These are phyloP conservation scores for Luidia sarsii DNA, from an alignment of 53 echinoderm and acorn worm species.

Conservation along the genomic window DNA sequence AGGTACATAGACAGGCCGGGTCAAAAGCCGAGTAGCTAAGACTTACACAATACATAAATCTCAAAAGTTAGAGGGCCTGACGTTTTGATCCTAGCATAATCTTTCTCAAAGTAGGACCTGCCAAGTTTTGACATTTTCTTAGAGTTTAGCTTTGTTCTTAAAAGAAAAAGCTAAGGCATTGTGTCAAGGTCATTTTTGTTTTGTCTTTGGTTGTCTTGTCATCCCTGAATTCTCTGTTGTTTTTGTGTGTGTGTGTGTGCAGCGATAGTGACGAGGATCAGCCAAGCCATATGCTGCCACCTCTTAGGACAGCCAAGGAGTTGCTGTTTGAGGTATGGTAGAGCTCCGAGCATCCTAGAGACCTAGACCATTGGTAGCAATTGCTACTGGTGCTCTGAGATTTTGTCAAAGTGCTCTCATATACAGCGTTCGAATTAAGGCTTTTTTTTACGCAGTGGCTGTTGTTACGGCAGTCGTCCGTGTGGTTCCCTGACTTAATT, in stretches of 20 bases:
- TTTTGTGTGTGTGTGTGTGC: not conserved
- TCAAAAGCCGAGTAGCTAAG: not conserved
- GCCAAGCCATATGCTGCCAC: not conserved
- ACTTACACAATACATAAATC: not conserved
- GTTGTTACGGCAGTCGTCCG: not conserved
- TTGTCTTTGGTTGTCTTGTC: no score
- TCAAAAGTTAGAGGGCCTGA: not conserved
- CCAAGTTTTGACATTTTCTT: no score
- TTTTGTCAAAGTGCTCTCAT: not conserved
- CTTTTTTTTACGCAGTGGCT: not conserved
- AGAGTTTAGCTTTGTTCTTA: no score
- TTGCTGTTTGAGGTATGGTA: slow-evolving; percentile 21
- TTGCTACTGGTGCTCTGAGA: not conserved
- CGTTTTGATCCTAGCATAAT: not conserved
- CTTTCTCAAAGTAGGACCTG: not conserved
- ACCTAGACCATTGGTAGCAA: not conserved
- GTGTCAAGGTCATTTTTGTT: no score
- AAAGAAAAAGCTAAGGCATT: no score
- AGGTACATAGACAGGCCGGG: slow-evolving; percentile 11
- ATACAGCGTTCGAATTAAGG: not conserved
- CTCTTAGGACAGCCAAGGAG: slow-evolving; percentile 32
- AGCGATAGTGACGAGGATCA: slow-evolving; percentile 28
- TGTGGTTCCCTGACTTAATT: not conserved
- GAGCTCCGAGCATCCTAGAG: not conserved
- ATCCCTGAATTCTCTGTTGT: not conserved